Conservation (phyloP, 1,140 invertebrate genomes). For the Teleopsis dalmanni region DNA sequence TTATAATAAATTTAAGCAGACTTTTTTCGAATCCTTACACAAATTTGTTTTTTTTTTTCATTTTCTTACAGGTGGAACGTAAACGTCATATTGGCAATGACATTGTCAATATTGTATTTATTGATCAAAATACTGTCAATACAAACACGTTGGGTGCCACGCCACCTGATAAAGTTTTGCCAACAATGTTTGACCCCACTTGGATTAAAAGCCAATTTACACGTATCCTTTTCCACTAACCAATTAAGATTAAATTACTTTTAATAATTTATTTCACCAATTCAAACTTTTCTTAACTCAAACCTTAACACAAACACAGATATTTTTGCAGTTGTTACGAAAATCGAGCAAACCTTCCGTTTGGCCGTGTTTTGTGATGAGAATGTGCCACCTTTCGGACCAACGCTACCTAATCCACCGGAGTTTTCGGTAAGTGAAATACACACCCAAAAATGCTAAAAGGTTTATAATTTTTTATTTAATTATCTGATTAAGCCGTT, state of each 20-base stretch:
- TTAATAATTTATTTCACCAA: too few species aligned
- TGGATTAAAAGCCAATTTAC: conserved; percentile 88
- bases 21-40: background rate
- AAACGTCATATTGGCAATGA: conserved; percentile 90
- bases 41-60: background rate
- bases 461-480: too few species aligned
- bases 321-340: conserved; percentile 71
- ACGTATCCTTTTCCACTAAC: too few species aligned
- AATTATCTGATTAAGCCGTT: too few species aligned
- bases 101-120: conserved; percentile 84
- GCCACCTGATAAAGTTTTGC: background rate
- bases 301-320: conserved; percentile 45
- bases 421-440: conserved; percentile 59
- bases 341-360: conserved; percentile 56
- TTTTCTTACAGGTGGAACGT: conserved; percentile 53
- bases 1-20: background rate
- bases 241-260: too few species aligned
- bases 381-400: conserved; percentile 77
- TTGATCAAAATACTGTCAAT: conserved; percentile 54
- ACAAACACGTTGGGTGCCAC: background rate
- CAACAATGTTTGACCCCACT: conserved; percentile 64
- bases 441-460: too few species aligned
- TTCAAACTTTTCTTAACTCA: too few species aligned
- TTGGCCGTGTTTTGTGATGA: conserved; percentile 78
- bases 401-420: conserved; percentile 75